These are phyloP conservation scores for Wiebesia pumilae DNA, from an alignment of 1,140 invertebrate genomes.

Conservation along the genomic window DNA sequence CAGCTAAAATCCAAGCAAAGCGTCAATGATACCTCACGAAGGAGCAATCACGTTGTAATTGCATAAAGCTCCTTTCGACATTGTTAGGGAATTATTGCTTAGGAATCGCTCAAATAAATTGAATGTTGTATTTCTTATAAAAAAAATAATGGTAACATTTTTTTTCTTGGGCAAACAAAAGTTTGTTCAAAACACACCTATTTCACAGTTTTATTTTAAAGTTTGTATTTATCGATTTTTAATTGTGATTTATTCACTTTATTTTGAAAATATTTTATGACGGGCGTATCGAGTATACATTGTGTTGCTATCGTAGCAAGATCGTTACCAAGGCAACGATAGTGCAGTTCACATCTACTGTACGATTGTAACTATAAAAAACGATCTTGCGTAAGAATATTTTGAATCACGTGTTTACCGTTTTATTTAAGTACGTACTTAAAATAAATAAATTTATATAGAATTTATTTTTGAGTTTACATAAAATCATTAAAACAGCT, in stretches of 20 bases:
- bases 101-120: constrained; percentile 72
- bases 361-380: constrained; percentile 14
- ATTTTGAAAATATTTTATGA: no score
- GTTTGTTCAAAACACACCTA: constrained; percentile 43
- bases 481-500: neutral
- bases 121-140: constrained; percentile 74
- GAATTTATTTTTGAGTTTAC: neutral
- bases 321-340: constrained; percentile 38
- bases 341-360: neutral
- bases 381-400: constrained; percentile 31
- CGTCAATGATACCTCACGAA: constrained; percentile 49
- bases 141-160: constrained; percentile 41
- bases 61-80: constrained; percentile 63
- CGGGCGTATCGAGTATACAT: neutral
- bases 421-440: constrained; percentile 34
- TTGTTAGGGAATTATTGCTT: constrained; percentile 73
- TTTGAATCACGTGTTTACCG: neutral
- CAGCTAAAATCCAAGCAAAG: constrained; percentile 43
- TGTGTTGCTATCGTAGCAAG: neutral
- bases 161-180: constrained; percentile 46
- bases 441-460: constrained; percentile 21
- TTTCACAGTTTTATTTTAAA: constrained; percentile 14
- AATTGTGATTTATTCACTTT: neutral
- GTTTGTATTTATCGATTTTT: constrained; percentile 3
- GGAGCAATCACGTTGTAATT: constrained; percentile 50